A percentile compares a stretch with the other conserved stretches of the same genome.
These are phyloP conservation scores for Ceraclea dissimilis DNA, from an alignment of 2,888 invertebrate genomes.

Conservation along the genomic window DNA sequence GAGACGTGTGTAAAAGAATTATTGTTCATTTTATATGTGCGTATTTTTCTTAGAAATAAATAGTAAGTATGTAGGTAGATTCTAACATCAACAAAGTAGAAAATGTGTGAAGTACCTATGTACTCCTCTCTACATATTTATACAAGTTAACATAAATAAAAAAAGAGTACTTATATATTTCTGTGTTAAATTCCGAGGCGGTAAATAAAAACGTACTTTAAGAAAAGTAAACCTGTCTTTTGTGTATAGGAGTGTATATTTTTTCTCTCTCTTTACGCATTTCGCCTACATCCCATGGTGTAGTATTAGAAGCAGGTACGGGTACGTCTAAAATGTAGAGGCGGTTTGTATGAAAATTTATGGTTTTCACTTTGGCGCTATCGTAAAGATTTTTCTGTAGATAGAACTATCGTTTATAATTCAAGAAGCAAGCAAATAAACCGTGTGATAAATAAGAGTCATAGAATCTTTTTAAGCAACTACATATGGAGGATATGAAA, in stretches of 20 bases:
- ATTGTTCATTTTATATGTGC: too few species aligned
- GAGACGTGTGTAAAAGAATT: too few species aligned
- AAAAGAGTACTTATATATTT: background rate
- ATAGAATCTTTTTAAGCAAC: background rate
- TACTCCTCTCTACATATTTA: background rate
- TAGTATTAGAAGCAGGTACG: constrained; percentile 11
- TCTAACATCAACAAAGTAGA: background rate
- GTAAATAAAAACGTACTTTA: constrained; percentile 16
- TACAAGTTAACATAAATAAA: constrained; percentile 3
- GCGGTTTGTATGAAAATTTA: constrained; percentile 24
- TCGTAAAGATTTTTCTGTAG: constrained; percentile 22
- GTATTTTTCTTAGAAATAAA: too few species aligned
- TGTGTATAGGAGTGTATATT: constrained; percentile 9
- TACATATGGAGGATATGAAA: background rate
- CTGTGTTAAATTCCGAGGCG: background rate
- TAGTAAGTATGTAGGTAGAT: background rate
- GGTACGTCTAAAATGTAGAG: constrained; percentile 14
- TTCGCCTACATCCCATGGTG: constrained; percentile 14
- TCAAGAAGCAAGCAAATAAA: constrained; percentile 13
- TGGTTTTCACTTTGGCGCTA: constrained; percentile 21
- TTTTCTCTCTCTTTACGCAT: constrained; percentile 13
- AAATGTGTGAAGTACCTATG: background rate
- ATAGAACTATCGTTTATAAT: constrained; percentile 23
- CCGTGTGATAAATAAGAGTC: constrained; percentile 1
- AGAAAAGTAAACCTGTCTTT: constrained; percentile 16